Evolutionary conservation across 1,140 invertebrate genomes (phyloP).

Genomic region (Diorhabda elongata): DNA sequence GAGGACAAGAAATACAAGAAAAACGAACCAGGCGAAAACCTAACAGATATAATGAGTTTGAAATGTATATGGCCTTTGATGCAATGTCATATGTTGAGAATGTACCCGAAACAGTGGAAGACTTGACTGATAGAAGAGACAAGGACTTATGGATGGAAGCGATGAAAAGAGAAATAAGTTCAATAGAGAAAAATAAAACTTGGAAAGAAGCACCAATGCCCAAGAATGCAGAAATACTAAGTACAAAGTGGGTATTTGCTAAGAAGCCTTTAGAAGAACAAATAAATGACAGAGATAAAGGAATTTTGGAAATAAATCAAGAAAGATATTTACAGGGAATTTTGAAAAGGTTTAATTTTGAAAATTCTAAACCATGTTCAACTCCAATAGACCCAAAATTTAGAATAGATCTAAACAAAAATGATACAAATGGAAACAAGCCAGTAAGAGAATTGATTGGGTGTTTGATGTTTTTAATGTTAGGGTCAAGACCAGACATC

Average conservation of each 20-base stretch:
- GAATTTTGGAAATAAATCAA: slow-evolving; percentile 8
- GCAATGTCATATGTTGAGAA: slow-evolving; percentile 18
- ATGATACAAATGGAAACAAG: background rate
- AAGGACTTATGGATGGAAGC: slow-evolving; percentile 41
- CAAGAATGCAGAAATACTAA: slow-evolving; percentile 32
- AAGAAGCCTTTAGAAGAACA: slow-evolving; percentile 24
- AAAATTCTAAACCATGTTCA: background rate
- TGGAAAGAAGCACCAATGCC: slow-evolving; percentile 39
- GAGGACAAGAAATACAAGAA: background rate
- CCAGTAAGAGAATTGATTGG: slow-evolving; percentile 5
- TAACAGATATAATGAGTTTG: slow-evolving; percentile 17
- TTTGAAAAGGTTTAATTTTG: slow-evolving; percentile 7
- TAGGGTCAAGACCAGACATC: background rate
- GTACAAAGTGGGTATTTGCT: slow-evolving; percentile 45
- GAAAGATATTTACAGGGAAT: background rate
- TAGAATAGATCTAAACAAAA: slow-evolving; percentile 3
- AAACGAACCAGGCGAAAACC: background rate
- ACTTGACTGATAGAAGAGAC: slow-evolving; percentile 21
- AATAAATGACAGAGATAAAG: slow-evolving; percentile 27
- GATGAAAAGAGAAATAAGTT: slow-evolving; percentile 26
- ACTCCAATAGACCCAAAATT: slow-evolving; percentile 6
- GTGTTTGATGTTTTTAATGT: slow-evolving; percentile 13
- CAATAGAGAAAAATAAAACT: slow-evolving; percentile 38
- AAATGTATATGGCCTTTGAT: slow-evolving; percentile 26
- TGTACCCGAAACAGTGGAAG: slow-evolving; percentile 17